Base-by-base conservation (phyloP, 2,888 invertebrate species). In the Nebria brevicollis region DNA sequence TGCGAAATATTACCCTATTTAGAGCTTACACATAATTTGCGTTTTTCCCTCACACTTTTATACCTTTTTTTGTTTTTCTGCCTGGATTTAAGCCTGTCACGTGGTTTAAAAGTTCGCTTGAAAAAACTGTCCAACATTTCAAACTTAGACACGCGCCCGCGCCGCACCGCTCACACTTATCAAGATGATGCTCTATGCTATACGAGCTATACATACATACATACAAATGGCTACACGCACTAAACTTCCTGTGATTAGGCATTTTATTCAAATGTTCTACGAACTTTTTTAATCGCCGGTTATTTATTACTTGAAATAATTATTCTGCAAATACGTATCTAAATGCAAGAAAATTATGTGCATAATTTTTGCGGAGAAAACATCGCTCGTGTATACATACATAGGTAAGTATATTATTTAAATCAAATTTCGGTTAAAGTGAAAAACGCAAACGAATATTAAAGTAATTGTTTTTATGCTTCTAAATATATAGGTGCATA, bases 21-120 rank as follows among this genome's bases (percentile, higher is more conserved):
- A 77, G 72, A 81, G 77, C 81, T 81, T 81, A 77, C 81, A 77
- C 81, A 81, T 81, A 81, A 81, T 81, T 81, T 81, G 76, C 81
- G 70, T 81, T 72, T 81, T 72, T 76, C 42, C n/a, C 34, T 66
- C n/a, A 54, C 42, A n/a, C 10, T 76, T 66, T 76, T 34, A 54
- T 34, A 54, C 54, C 54, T 54, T 54, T 54, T 43, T 54, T 54
- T 54, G 8, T 54, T 54, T 54, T 15, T 74, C 41, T 74, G 15
- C 74, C 54, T 13, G 54, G 13, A 54, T 54, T 54, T 54, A 11
- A 54, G 54, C 54, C 54, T 11, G 54, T 54, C 54, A 54, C 54
- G 54, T 54, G 54, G 54, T 54, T 54, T 54, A 54, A 54, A 54
- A 13, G 54, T 54, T 54, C 13, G 54, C 8, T 8, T 54, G 54